phyloP scores from a whole-genome alignment of 2,113 vertebrate genomes.

The Rhodinocichla rosea region DNA sequence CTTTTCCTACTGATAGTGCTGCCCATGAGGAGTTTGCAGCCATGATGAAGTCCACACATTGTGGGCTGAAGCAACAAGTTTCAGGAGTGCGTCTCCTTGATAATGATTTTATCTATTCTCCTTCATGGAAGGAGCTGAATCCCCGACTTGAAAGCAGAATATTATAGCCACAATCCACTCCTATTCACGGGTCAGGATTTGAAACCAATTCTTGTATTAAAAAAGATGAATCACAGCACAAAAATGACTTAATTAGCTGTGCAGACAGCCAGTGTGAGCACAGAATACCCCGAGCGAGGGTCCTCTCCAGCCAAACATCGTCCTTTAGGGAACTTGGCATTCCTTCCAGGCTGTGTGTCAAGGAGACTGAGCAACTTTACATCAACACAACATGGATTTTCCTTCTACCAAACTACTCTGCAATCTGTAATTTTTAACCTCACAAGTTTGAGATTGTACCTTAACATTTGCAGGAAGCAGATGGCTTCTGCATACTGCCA shows the following conservation, averaged over 20 bases:
- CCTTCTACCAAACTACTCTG: constrained; percentile 65
- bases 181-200: constrained; percentile 44
- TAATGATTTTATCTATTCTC: not conserved
- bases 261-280: constrained; percentile 54
- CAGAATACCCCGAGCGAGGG: constrained; percentile 64
- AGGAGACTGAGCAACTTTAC: constrained; percentile 74
- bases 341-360: constrained; percentile 69
- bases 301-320: constrained; percentile 60
- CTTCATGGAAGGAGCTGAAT: constrained; percentile 41
- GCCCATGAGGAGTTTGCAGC: not conserved
- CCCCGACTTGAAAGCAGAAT: constrained; percentile 17
- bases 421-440: constrained; percentile 80
- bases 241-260: constrained; percentile 66
- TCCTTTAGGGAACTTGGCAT: constrained; percentile 67
- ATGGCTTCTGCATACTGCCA: constrained; percentile 79
- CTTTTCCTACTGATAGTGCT: not conserved
- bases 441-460: constrained; percentile 80
- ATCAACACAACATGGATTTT: constrained; percentile 78
- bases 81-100: not conserved
- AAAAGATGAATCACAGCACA: not conserved
- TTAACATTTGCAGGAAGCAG: constrained; percentile 82
- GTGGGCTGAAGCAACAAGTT: not conserved
- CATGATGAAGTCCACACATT: not conserved
- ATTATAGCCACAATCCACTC: constrained; percentile 36
- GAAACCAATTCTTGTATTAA: constrained; percentile 34